Evolutionary conservation across 2,888 invertebrate genomes (phyloP).

Genomic region (Theretra japonica): DNA sequence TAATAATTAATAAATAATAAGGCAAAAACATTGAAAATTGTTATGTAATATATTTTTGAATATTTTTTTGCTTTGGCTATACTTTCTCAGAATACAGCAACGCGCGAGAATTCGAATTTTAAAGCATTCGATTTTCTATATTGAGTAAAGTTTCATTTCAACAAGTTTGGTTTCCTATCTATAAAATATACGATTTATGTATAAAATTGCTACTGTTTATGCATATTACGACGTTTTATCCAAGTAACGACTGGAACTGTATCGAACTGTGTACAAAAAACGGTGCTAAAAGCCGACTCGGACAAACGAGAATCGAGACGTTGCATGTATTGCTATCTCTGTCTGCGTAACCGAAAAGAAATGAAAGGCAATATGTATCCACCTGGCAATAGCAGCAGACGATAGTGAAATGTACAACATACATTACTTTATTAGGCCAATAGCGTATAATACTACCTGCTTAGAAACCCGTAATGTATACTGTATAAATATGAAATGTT

Average conservation of each 20-base stretch:
- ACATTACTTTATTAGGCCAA: conserved; percentile 38
- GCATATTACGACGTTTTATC: background rate
- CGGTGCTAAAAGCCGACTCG: background rate
- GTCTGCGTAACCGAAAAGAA: background rate
- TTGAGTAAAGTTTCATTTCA: too few species aligned
- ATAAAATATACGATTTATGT: background rate
- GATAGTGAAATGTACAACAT: conserved; percentile 16
- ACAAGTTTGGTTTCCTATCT: too few species aligned
- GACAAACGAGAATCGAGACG: background rate
- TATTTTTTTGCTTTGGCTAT: conserved; percentile 1
- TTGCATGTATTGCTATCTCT: conserved; percentile 12
- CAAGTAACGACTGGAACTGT: too few species aligned
- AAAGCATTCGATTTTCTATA: too few species aligned
- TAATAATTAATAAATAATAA: background rate
- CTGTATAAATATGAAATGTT: conserved; percentile 30
- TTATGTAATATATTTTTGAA: background rate
- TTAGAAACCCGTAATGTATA: conserved; percentile 51
- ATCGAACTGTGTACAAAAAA: background rate
- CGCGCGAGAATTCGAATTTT: too few species aligned
- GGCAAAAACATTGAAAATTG: background rate
- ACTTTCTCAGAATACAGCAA: background rate
- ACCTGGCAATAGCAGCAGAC: background rate
- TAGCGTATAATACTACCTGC: background rate
- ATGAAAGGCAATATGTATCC: conserved; percentile 4
- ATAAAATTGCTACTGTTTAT: background rate